phyloP scores from a whole-genome alignment of 2,888 invertebrate species.

The Willowsia nigromaculata region DNA sequence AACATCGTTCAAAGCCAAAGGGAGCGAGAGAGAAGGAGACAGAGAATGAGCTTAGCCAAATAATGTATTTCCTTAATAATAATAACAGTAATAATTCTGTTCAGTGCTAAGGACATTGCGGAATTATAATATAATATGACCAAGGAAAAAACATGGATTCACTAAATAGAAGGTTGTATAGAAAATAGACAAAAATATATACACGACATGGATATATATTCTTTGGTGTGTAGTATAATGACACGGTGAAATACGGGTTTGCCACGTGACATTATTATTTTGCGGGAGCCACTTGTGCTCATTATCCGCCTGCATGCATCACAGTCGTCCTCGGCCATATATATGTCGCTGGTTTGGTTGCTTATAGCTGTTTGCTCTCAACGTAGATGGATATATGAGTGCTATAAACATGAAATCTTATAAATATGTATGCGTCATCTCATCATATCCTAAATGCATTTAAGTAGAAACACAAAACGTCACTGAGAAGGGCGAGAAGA shows the following conservation, averaged over 20 bases:
- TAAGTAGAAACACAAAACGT: slow-evolving; percentile 20
- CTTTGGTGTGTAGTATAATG: not conserved
- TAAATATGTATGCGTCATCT: slow-evolving; percentile 60
- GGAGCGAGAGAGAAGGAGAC: not conserved
- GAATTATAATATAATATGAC: slow-evolving; percentile 15
- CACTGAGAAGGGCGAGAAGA: not conserved
- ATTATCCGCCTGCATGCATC: slow-evolving; percentile 60
- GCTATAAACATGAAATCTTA: slow-evolving; percentile 48
- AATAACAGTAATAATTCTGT: slow-evolving; percentile 20
- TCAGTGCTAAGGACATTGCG: slow-evolving; percentile 31
- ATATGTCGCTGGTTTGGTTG: not conserved
- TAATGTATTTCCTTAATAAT: slow-evolving; percentile 42
- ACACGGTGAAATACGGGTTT: slow-evolving; percentile 52
- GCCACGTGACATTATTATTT: slow-evolving; percentile 64
- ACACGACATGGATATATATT: not conserved
- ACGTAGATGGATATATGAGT: not conserved
- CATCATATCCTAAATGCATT: slow-evolving; percentile 42
- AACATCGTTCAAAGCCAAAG: not conserved
- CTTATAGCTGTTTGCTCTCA: not conserved
- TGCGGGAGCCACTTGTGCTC: slow-evolving; percentile 61
- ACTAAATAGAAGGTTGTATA: not conserved
- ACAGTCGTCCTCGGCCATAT: slow-evolving; percentile 7
- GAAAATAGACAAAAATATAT: not conserved
- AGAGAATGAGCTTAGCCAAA: not conserved
- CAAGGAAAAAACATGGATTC: not conserved